phyloP scores from a whole-genome alignment of 2,797 vertebrate species.

The Pseudopleuronectes americanus region DNA sequence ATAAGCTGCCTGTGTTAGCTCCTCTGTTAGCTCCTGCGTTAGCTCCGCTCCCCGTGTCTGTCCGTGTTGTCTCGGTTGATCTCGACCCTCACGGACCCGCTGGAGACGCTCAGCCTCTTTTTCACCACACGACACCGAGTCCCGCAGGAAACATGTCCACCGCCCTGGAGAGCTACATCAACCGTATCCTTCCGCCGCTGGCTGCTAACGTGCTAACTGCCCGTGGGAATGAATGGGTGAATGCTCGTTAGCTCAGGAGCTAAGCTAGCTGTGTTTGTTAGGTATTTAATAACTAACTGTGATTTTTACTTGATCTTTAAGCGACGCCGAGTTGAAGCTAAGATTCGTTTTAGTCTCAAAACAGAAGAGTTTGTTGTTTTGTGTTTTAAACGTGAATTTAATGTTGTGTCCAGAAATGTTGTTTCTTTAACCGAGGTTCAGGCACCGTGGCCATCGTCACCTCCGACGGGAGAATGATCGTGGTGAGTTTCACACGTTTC shows the following conservation, averaged over 20 bases:
- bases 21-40: neutral
- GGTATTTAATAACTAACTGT: neutral
- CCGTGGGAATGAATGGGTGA: conserved; percentile 35
- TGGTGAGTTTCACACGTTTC: conserved; percentile 84
- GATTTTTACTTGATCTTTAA: neutral
- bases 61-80: neutral
- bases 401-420: neutral
- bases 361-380: rapidly evolving
- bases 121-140: neutral
- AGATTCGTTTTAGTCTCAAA: neutral
- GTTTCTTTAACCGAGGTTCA: conserved; percentile 82
- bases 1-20: no score
- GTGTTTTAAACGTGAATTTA: neutral
- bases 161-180: conserved; percentile 94
- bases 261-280: neutral
- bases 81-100: rapidly evolving
- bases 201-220: conserved; percentile 38
- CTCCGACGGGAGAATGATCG: conserved; percentile 98
- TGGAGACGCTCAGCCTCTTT: neutral
- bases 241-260: conserved; percentile 29
- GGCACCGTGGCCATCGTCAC: conserved; percentile 97
- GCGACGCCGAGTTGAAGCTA: rapidly evolving
- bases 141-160: conserved; percentile 86
- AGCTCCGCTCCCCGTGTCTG: neutral
- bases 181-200: conserved; percentile 89